phyloP scores from a whole-genome alignment of 2,888 invertebrate species.

The Hirtodrosophila trivittata region DNA sequence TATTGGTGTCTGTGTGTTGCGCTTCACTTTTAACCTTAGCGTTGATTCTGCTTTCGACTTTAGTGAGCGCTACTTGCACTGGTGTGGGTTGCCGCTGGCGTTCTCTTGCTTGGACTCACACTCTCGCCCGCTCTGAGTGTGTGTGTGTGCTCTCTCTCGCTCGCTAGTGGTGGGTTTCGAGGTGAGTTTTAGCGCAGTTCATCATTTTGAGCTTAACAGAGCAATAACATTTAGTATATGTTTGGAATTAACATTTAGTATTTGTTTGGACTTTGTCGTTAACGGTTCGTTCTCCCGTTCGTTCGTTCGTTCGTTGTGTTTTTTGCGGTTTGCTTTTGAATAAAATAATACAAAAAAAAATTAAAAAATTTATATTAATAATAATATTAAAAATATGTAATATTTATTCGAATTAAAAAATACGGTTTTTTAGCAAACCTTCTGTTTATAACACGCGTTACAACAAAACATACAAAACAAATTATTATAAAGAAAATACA shows the following conservation, averaged over 20 bases:
- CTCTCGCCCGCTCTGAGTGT: neutral
- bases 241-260: constrained; percentile 76
- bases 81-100: constrained; percentile 29
- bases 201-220: constrained; percentile 49
- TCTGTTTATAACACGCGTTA: constrained; percentile 37
- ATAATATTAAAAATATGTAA: constrained; percentile 17
- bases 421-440: constrained; percentile 51
- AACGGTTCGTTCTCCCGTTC: constrained; percentile 77
- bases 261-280: constrained; percentile 83
- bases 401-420: constrained; percentile 19
- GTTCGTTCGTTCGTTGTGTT: constrained; percentile 66
- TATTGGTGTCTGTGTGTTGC: constrained; percentile 33
- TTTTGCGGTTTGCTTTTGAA: constrained; percentile 62
- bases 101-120: neutral
- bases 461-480: constrained; percentile 31
- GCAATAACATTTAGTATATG: constrained; percentile 73
- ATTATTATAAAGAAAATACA: constrained; percentile 15
- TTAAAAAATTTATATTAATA: constrained; percentile 12
- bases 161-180: constrained; percentile 43
- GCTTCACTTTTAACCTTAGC: constrained; percentile 71
- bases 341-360: constrained; percentile 35
- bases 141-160: constrained; percentile 14
- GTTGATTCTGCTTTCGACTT: constrained; percentile 70
- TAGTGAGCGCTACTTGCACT: constrained; percentile 36
- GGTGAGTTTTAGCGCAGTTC: constrained; percentile 56